These are phyloP conservation scores for Myiotriccus ornatus DNA, from an alignment of 2,797 vertebrate genomes.

Conservation along the genomic window DNA sequence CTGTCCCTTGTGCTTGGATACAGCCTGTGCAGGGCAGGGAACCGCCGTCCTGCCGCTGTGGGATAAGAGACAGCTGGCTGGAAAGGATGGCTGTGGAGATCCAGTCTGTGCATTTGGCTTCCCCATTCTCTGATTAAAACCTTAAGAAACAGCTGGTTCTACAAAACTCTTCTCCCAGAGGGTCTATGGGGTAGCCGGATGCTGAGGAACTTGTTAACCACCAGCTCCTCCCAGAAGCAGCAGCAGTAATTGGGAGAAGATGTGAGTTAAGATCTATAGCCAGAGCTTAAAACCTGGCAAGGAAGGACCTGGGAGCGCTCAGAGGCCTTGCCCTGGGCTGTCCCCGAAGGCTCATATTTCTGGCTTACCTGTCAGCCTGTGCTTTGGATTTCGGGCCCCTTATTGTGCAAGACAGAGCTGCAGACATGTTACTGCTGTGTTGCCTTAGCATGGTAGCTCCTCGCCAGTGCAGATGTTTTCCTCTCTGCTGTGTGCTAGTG, in stretches of 20 bases:
- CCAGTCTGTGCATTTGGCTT: background rate
- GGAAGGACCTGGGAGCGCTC: background rate
- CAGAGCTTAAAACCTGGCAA: conserved; percentile 33
- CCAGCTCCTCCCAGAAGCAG: background rate
- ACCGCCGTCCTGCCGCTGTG: accelerated
- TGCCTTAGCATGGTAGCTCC: background rate
- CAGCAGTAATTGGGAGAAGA: conserved; percentile 38
- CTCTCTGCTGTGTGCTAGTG: background rate
- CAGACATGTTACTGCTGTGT: accelerated
- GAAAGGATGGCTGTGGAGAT: background rate
- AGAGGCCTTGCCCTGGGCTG: background rate
- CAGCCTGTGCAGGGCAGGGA: background rate
- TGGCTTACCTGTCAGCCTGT: background rate
- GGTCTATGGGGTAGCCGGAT: background rate
- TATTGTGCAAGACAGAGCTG: background rate
- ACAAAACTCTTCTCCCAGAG: background rate
- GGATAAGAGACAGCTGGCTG: background rate
- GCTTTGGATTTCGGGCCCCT: background rate
- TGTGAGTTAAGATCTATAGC: conserved; percentile 27
- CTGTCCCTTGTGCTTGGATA: background rate
- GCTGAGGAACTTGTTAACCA: background rate
- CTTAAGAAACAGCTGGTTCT: background rate
- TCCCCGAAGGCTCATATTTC: background rate
- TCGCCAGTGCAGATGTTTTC: background rate
- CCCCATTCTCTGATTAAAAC: background rate